Evolutionary conservation across 2,797 vertebrate species (phyloP).

Genomic region (Lagocephalus sceleratus): DNA sequence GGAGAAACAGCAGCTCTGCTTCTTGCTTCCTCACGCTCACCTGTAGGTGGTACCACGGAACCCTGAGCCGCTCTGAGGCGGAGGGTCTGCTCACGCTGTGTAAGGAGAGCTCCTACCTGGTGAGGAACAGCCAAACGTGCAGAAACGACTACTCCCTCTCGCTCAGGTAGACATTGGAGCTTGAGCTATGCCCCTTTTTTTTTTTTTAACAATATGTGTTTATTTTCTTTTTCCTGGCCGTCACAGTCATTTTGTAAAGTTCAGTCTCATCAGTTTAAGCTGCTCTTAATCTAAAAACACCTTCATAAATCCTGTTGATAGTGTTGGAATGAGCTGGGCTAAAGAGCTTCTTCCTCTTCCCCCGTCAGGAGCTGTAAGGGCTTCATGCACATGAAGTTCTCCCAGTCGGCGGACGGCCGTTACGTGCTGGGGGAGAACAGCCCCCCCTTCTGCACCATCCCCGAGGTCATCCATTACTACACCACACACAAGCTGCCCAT

Average conservation of each 20-base stretch:
- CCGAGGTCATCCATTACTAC: slow-evolving; percentile 85
- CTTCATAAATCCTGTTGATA: no score
- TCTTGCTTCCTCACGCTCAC: neutral
- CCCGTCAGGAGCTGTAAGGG: slow-evolving; percentile 84
- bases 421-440: slow-evolving; percentile 86
- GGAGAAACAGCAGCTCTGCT: neutral
- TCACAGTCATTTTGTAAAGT: neutral
- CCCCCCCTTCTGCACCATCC: slow-evolving; percentile 82
- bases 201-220: neutral
- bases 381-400: slow-evolving; percentile 90
- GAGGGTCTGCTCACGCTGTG: slow-evolving; percentile 88
- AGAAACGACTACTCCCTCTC: slow-evolving; percentile 89
- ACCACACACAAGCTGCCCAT: slow-evolving; percentile 83
- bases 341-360: neutral
- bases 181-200: no score
- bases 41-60: slow-evolving; percentile 92
- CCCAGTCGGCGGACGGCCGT: slow-evolving; percentile 71
- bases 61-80: slow-evolving; percentile 84
- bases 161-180: slow-evolving; percentile 77
- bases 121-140: slow-evolving; percentile 90
- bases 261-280: neutral
- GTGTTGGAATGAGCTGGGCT: neutral
- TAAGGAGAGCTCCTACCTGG: slow-evolving; percentile 93
- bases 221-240: neutral
- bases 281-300: neutral